Evolutionary conservation across 2,797 vertebrate species (phyloP), one percentile per base, ranked within the genome.

Genomic region (Myioborus miniatus): DNA sequence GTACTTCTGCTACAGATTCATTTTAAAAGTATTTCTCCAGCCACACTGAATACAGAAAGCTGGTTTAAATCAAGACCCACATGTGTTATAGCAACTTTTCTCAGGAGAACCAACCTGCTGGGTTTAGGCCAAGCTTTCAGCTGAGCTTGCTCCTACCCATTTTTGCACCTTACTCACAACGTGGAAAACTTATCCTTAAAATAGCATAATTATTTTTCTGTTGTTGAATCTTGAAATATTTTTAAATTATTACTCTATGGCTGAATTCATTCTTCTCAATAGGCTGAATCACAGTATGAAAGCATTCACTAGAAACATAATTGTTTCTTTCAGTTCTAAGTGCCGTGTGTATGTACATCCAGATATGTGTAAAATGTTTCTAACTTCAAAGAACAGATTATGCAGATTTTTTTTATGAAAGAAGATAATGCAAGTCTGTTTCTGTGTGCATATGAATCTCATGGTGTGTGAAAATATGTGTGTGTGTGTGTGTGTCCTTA

Each of bases 11-110:
- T 78, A 62, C 22, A 79, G 41, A 69, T 65, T 85, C 1, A 23
- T 69, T 81, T 1, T 60, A 79, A 82, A 91, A 86, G 15, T 50
- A 75, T 50, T 79, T 96, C 63, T 94, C 8, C 55, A 88, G 32
- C 41, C 55, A 56, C 67, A 74, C 9, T 19, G 24, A 62, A 50
- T 37, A 47, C 63, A 76, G 32, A 83, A 91, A 88, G 84, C 83
- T 94, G 83, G 24, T 93, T 94, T 90, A 70, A 93, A 86, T 96
- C 50, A 91, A 72, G 69, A 56, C 27, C 30, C 81, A 52, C 30
- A 53, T 64, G 21, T 80, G 36, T 71, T 94, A 68, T 3, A 77
- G 22, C 9, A 85, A 26, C 43, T 75, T 85, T 77, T 78, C 87
- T 93, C 86, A 72, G 79, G 62, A 81, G 41, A 86, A 12, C 12